A percentile compares a stretch with the other conserved stretches of the same genome.
Evolutionary conservation across 2,888 invertebrate genomes (phyloP).

Genomic region (Sepioteuthis lessoniana): DNA sequence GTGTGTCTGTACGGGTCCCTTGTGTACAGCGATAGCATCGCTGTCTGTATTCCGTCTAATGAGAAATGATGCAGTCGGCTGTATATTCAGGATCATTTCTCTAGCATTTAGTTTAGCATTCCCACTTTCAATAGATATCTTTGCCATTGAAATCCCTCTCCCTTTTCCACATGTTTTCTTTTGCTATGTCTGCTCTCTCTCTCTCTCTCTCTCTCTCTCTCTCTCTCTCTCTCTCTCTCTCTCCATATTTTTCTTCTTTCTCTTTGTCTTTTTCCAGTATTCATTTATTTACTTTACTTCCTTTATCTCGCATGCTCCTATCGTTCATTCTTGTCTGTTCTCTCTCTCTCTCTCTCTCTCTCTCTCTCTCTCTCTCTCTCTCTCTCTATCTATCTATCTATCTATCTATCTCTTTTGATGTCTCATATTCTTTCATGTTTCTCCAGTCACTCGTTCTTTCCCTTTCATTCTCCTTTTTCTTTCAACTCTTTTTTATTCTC

Average conservation of each 20-base stretch:
- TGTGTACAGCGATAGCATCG: not conserved
- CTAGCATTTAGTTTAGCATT: not conserved
- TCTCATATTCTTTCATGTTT: too few species aligned
- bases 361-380: not conserved
- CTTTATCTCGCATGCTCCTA: not conserved
- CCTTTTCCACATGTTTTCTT: not conserved
- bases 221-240: not conserved
- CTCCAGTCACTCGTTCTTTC: too few species aligned
- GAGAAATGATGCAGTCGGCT: conserved; percentile 21
- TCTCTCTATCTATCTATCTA: not conserved
- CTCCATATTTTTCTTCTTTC: not conserved
- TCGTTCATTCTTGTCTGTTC: not conserved
- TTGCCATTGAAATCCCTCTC: not conserved
- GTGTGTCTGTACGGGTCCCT: not conserved
- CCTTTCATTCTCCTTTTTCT: too few species aligned
- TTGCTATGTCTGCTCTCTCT: not conserved
- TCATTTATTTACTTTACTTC: not conserved
- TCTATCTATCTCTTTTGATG: too few species aligned
- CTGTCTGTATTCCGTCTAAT: conserved; percentile 33
- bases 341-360: not conserved
- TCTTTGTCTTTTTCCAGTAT: not conserved
- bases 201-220: too few species aligned
- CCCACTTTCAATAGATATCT: not conserved
- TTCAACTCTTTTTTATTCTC: not conserved
- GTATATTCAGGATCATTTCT: conserved; percentile 33